A percentile compares a stretch with the other conserved stretches of the same genome.
phyloP scores from a whole-genome alignment of 2,888 invertebrate species.

The Blastobasis adustella region DNA sequence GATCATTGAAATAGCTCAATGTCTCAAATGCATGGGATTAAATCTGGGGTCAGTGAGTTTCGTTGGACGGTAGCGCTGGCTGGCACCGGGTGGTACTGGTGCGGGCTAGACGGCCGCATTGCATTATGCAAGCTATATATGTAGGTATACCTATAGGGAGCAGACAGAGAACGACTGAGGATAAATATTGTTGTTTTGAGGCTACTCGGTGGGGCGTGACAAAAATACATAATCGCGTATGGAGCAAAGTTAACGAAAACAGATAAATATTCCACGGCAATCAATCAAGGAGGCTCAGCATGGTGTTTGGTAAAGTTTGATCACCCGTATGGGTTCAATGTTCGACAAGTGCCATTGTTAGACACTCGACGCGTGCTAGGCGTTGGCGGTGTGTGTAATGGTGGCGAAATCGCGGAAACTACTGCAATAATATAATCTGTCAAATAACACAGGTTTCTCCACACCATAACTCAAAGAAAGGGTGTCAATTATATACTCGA shows the following conservation, averaged over 20 bases:
- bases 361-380: not conserved
- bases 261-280: constrained; percentile 20
- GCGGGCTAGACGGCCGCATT: constrained; percentile 6
- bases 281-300: constrained; percentile 29
- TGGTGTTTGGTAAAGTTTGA: constrained; percentile 29
- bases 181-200: constrained; percentile 21
- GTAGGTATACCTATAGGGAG: constrained; percentile 18
- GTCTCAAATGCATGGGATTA: no score
- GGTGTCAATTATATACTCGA: no score
- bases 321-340: constrained; percentile 40
- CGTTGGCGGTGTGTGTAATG: not conserved
- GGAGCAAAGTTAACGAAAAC: constrained; percentile 16
- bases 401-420: not conserved
- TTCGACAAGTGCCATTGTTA: constrained; percentile 19
- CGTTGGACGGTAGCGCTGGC: not conserved
- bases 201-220: constrained; percentile 16
- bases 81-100: constrained; percentile 2
- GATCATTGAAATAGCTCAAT: not conserved
- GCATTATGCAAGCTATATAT: constrained; percentile 11
- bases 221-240: constrained; percentile 19
- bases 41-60: no score
- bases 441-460: not conserved
- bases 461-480: no score
- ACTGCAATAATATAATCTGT: not conserved
- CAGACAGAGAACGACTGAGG: constrained; percentile 48